phyloP scores from a whole-genome alignment of 2,797 vertebrate genomes.

The Gastrophryne carolinensis region DNA sequence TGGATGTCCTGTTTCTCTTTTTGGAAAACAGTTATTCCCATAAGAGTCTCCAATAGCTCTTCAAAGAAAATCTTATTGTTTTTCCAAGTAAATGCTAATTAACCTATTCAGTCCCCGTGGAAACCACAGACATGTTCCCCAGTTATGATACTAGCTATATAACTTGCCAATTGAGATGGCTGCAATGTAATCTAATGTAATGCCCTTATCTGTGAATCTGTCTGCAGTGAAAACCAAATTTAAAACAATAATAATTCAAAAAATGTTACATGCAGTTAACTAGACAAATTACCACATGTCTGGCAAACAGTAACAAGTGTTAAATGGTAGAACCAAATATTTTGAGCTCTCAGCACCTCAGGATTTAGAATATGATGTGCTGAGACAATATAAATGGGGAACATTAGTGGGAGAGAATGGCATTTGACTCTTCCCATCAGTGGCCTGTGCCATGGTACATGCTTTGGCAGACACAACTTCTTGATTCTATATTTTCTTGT shows the following conservation, averaged over 20 bases:
- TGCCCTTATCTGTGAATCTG: slow-evolving; percentile 14
- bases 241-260: slow-evolving; percentile 47
- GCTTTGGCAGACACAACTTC: neutral
- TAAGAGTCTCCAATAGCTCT: slow-evolving; percentile 12
- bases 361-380: slow-evolving; percentile 51
- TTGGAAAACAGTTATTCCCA: slow-evolving; percentile 32
- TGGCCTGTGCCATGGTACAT: neutral
- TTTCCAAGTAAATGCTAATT: slow-evolving; percentile 15
- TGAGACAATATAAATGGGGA: slow-evolving; percentile 19
- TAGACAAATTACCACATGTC: slow-evolving; percentile 55
- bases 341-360: slow-evolving; percentile 50
- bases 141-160: slow-evolving; percentile 3
- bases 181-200: neutral
- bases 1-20: slow-evolving; percentile 47
- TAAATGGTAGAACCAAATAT: slow-evolving; percentile 47
- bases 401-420: slow-evolving; percentile 22
- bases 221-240: slow-evolving; percentile 29
- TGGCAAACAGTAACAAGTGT: slow-evolving; percentile 57
- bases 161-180: neutral
- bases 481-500: neutral
- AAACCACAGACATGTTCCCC: slow-evolving; percentile 14
- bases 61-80: slow-evolving; percentile 19
- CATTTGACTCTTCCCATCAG: slow-evolving; percentile 1
- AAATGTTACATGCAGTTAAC: slow-evolving; percentile 59
- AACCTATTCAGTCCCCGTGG: slow-evolving; percentile 24